Evolutionary conservation across 2,113 vertebrate species (phyloP).

Genomic region (Octodon degus): DNA sequence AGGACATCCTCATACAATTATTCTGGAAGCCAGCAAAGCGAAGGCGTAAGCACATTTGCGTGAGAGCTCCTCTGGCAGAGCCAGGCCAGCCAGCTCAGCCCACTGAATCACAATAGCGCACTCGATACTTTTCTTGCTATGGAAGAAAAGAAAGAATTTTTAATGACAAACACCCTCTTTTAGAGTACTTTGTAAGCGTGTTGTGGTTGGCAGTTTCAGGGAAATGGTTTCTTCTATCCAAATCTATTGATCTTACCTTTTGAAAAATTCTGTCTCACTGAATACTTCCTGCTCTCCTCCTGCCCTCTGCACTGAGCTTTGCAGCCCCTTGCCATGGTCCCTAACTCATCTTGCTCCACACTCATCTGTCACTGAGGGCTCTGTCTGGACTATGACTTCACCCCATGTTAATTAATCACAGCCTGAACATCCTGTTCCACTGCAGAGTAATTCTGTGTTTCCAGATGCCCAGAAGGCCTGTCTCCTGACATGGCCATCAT

Average conservation of each 20-base stretch:
- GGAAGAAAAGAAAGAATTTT: slow-evolving; percentile 44
- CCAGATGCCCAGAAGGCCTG: neutral
- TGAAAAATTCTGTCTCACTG: neutral
- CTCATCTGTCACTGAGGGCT: neutral
- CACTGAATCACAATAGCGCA: slow-evolving; percentile 60
- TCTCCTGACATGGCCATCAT: neutral
- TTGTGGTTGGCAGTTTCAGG: slow-evolving; percentile 14
- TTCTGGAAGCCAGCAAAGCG: slow-evolving; percentile 38
- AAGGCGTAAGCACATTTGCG: slow-evolving; percentile 22
- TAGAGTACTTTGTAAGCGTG: slow-evolving; percentile 34
- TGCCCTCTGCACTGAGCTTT: neutral
- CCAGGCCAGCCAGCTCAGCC: slow-evolving; percentile 8
- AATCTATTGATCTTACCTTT: neutral
- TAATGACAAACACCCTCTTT: slow-evolving; percentile 24
- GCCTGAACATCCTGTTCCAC: neutral
- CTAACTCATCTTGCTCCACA: neutral
- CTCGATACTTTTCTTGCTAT: slow-evolving; percentile 52
- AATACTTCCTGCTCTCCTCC: neutral
- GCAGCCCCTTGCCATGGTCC: neutral
- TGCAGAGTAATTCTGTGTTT: neutral
- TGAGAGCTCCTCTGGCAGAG: slow-evolving; percentile 56
- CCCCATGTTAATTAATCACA: neutral
- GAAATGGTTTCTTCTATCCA: slow-evolving; percentile 7
- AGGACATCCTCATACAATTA: slow-evolving; percentile 48
- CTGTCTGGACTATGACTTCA: neutral